Percentiles rank a stretch among this genome's conserved stretches.
These are phyloP conservation scores for Exephanes ischioxanthus DNA, from an alignment of 2,888 invertebrate genomes.

Conservation along the genomic window DNA sequence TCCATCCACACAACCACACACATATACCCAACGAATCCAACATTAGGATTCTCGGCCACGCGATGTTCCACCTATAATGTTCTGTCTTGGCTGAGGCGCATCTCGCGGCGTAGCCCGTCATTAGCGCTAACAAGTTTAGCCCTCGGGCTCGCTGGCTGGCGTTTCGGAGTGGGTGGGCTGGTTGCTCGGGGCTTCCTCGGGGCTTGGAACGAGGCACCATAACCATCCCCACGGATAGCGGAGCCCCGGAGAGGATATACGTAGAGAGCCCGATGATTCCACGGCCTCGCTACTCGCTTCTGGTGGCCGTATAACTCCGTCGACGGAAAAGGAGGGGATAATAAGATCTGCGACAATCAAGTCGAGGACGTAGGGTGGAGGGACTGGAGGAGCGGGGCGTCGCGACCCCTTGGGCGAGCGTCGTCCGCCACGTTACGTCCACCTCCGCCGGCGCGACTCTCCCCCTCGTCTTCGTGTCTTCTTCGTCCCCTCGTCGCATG, in stretches of 20 bases:
- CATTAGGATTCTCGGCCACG: constrained; percentile 52
- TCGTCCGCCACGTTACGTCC: constrained; percentile 81
- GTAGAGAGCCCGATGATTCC: constrained; percentile 26
- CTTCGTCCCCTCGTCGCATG: constrained; percentile 23
- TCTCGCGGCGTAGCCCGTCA: constrained; percentile 79
- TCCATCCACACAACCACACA: neutral
- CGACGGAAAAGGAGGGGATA: constrained; percentile 80
- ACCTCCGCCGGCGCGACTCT: constrained; percentile 68
- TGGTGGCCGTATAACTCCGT: constrained; percentile 67
- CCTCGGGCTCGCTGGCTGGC: constrained; percentile 70
- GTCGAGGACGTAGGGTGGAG: constrained; percentile 73
- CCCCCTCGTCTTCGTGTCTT: constrained; percentile 47
- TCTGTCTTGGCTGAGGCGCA: constrained; percentile 73
- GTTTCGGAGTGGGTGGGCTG: constrained; percentile 16
- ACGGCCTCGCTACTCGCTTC: constrained; percentile 33
- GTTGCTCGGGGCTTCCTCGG: constrained; percentile 21
- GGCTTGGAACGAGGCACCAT: neutral
- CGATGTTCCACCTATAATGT: constrained; percentile 42
- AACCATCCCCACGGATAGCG: neutral
- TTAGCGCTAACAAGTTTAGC: constrained; percentile 83
- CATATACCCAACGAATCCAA: neutral
- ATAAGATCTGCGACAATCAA: constrained; percentile 84
- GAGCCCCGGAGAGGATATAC: constrained; percentile 17
- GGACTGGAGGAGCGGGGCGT: constrained; percentile 61
- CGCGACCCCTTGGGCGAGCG: constrained; percentile 79